Evolutionary conservation across 2,797 vertebrate species (phyloP).

Genomic region (Ara ararauna): DNA sequence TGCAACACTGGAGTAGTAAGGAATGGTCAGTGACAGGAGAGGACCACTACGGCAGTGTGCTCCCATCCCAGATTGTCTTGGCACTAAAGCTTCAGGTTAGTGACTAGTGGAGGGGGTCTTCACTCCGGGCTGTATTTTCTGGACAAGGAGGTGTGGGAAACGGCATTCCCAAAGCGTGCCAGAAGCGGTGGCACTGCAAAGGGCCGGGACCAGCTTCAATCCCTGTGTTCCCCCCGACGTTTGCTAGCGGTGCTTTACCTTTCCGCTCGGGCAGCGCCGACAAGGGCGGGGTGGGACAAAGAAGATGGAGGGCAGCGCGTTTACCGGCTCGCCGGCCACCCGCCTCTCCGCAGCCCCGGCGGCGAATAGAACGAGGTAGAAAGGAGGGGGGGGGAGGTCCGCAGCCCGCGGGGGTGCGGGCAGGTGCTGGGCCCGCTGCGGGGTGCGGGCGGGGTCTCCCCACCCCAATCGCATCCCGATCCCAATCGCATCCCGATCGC

Average conservation of each 20-base stretch:
- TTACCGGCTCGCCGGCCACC: neutral
- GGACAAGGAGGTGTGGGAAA: neutral
- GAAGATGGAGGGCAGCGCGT: neutral
- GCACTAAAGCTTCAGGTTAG: neutral
- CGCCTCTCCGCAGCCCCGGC: neutral
- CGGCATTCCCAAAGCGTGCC: neutral
- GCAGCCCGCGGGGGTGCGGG: neutral
- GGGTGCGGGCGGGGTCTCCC: neutral
- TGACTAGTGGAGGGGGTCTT: neutral
- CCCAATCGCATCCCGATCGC: neutral
- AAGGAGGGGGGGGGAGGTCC: neutral
- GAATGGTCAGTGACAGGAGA: neutral
- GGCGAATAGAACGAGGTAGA: neutral
- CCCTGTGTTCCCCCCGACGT: rapidly evolving
- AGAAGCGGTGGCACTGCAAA: neutral
- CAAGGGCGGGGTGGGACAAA: neutral
- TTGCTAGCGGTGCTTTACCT: neutral
- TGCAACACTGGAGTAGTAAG: neutral
- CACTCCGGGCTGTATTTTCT: neutral
- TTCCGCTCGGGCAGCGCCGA: neutral
- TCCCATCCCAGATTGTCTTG: neutral
- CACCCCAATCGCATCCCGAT: neutral
- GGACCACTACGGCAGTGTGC: neutral
- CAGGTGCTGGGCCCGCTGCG: neutral
- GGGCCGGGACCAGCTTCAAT: neutral